Percentiles rank a stretch among this genome's conserved stretches.
Evolutionary conservation across 2,113 vertebrate genomes (phyloP).

Genomic region (Lipophrys pholis): DNA sequence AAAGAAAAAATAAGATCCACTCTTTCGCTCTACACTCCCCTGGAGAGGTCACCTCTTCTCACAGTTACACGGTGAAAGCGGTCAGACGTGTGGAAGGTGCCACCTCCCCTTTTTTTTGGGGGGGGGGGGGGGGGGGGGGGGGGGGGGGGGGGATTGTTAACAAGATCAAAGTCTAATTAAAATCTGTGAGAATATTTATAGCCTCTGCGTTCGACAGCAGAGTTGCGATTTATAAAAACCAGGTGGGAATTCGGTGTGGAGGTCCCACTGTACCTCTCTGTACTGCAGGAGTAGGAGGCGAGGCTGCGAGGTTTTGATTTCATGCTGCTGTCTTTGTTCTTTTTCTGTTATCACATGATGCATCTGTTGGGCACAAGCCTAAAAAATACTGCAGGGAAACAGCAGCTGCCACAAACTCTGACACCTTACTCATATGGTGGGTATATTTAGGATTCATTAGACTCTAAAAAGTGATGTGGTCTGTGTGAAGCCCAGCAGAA

Average conservation of each 20-base stretch:
- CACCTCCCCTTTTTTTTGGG: slow-evolving; percentile 21
- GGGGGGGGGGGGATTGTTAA: too few relatives aligned
- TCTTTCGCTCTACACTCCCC: slow-evolving; percentile 37
- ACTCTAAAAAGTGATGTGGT: slow-evolving; percentile 10
- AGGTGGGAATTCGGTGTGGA: neutral
- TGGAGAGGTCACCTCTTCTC: slow-evolving; percentile 62
- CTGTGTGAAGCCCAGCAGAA: neutral
- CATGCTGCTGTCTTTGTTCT: slow-evolving; percentile 30
- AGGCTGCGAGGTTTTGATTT: neutral
- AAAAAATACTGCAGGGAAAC: slow-evolving; percentile 6
- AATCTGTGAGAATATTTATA: slow-evolving; percentile 45
- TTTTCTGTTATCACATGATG: slow-evolving; percentile 5
- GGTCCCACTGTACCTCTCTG: neutral
- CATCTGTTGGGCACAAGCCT: neutral
- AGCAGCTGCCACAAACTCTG: slow-evolving; percentile 7
- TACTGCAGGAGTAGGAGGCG: slow-evolving; percentile 9
- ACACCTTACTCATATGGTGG: slow-evolving; percentile 12
- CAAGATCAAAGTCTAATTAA: slow-evolving; percentile 63
- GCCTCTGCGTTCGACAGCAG: neutral
- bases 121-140: too few relatives aligned
- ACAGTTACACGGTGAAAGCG: slow-evolving; percentile 36
- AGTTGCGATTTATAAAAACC: slow-evolving; percentile 9
- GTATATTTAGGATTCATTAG: slow-evolving; percentile 27
- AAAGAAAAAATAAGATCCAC: slow-evolving; percentile 74
- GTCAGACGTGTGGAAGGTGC: slow-evolving; percentile 42